Evolutionary conservation across 2,113 vertebrate genomes (phyloP).

Genomic region (Sinosuthora webbiana): DNA sequence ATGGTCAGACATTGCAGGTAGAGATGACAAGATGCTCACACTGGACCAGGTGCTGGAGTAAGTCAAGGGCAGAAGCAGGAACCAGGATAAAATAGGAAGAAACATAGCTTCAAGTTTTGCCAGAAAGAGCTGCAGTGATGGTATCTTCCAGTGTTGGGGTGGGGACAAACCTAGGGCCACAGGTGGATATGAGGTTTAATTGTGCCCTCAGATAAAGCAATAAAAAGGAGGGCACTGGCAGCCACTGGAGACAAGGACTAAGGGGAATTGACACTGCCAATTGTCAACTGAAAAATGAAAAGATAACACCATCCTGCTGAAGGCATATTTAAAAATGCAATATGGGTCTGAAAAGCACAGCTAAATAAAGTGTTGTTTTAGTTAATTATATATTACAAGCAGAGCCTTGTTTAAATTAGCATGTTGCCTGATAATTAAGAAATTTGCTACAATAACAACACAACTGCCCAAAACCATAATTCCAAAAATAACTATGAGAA

Average conservation of each 20-base stretch:
- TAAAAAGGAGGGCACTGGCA: background rate
- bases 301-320: background rate
- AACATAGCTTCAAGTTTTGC: background rate
- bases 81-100: background rate
- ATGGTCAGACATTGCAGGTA: background rate
- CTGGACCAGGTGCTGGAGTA: background rate
- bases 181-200: background rate
- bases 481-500: background rate
- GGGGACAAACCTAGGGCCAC: background rate
- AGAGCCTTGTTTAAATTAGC: background rate
- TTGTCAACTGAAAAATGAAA: background rate
- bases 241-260: background rate
- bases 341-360: background rate
- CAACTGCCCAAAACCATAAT: background rate
- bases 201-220: background rate
- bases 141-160: background rate
- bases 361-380: background rate
- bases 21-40: rapidly evolving
- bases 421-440: background rate
- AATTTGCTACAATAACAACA: background rate
- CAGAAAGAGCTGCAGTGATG: background rate
- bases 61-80: background rate
- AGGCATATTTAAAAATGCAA: background rate
- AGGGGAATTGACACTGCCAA: background rate
- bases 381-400: background rate